phyloP scores from a whole-genome alignment of 2,888 invertebrate species.

The Parapristionchus giblindavisi region DNA sequence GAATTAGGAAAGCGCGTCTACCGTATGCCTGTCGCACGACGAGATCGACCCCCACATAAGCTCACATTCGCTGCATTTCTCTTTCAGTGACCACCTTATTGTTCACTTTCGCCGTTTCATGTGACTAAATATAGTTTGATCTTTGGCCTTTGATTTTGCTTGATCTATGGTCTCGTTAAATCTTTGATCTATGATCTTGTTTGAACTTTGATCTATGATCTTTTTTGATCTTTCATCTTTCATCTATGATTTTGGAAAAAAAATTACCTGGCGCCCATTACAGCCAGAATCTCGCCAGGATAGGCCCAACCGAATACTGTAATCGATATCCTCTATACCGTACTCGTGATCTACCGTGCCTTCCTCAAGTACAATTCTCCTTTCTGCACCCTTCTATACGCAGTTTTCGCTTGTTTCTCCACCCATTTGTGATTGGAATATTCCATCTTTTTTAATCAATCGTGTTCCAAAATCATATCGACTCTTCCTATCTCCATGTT shows the following conservation, averaged over 20 bases:
- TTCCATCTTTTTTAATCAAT: too few relatives aligned
- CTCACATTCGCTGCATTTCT: too few relatives aligned
- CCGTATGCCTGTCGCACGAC: constrained; percentile 45
- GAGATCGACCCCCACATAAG: constrained; percentile 47
- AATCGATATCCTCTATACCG: neutral
- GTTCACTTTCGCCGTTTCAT: too few relatives aligned
- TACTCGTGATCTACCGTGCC: constrained; percentile 18
- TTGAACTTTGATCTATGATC: too few relatives aligned
- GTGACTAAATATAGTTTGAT: too few relatives aligned
- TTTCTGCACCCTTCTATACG: constrained; percentile 1
- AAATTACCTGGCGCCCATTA: constrained; percentile 36
- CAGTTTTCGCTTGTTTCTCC: too few relatives aligned
- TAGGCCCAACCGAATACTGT: constrained; percentile 33
- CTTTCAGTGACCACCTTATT: constrained; percentile 40
- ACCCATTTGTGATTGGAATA: too few relatives aligned
- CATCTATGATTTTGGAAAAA: too few relatives aligned
- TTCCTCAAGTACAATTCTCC: constrained; percentile 32
- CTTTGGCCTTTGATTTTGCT: constrained; percentile 24
- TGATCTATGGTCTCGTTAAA: neutral
- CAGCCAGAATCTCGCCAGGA: constrained; percentile 37
- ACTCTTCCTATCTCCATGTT: too few relatives aligned
- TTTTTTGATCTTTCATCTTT: too few relatives aligned
- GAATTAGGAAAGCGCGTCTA: constrained; percentile 52
- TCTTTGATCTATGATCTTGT: too few relatives aligned
- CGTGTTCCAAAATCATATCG: too few relatives aligned